A percentile compares a stretch with the other conserved stretches of the same genome.
Evolutionary conservation across 2,888 invertebrate species (phyloP).

Genomic region (Diarsia rubi): DNA sequence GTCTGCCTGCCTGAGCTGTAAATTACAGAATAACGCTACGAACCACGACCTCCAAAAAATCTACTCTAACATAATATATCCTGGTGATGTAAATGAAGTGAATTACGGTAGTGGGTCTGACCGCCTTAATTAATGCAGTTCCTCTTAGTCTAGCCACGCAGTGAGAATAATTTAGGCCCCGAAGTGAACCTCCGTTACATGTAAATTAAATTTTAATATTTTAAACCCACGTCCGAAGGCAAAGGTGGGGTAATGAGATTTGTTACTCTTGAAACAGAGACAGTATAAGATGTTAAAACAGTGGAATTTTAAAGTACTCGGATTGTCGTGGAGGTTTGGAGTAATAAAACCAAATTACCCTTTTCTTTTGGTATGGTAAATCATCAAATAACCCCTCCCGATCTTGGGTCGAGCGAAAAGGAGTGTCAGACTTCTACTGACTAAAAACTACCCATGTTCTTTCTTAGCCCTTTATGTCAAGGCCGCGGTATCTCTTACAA

Average conservation of each 20-base stretch:
- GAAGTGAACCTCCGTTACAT: constrained; percentile 62
- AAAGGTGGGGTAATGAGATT: constrained; percentile 62
- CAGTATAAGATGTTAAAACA: constrained; percentile 19
- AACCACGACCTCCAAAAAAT: constrained; percentile 17
- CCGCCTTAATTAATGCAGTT: constrained; percentile 67
- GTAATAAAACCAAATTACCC: too few species aligned
- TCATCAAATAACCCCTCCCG: too few species aligned
- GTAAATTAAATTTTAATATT: constrained; percentile 77
- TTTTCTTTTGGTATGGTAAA: too few species aligned
- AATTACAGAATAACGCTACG: constrained; percentile 8
- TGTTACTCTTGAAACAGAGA: constrained; percentile 54
- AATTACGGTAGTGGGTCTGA: constrained; percentile 63
- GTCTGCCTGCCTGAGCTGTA: not conserved
- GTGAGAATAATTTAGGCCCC: constrained; percentile 67
- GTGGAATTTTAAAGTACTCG: constrained; percentile 7
- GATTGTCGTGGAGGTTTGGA: not conserved
- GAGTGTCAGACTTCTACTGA: too few species aligned
- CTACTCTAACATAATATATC: not conserved
- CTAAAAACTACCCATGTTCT: too few species aligned
- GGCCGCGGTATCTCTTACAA: too few species aligned
- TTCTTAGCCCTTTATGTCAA: too few species aligned
- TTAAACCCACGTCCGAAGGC: constrained; percentile 58
- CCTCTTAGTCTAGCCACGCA: constrained; percentile 69
- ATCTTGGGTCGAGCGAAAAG: too few species aligned
- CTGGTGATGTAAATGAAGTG: constrained; percentile 57